Base-by-base conservation (phyloP, 2,888 invertebrate genomes). In the Drosophila flavopinicola region DNA sequence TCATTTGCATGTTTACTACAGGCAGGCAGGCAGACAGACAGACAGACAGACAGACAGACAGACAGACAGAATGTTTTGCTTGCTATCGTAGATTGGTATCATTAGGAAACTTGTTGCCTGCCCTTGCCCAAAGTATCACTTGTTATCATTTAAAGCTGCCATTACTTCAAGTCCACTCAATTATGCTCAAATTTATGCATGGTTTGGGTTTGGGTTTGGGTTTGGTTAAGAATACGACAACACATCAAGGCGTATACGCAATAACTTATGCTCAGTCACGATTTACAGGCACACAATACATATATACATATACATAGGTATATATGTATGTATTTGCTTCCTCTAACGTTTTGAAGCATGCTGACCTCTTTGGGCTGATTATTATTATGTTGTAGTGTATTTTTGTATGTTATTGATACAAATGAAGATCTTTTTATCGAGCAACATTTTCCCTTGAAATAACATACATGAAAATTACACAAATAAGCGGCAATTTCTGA, bases 211-310 rank as follows among this genome's bases (percentile, higher is more conserved):
- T 49, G 17, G 15, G 30, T 5, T 32, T 45, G 29, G 32, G 45
- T 37, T 49, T 58, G 35, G 37, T 10, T 42, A 13, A 57, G 56
- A 57, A 23, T 20, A n/a, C 32, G 41, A 51, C 38, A 56, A 29
- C 23, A 29, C 30, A 24, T 17, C 24, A 37, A 37, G 24, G 29
- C 38, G 38, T 24, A 25, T 63, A 13, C n/a, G 33, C 27, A 4
- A 59, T 49, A 76, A 69, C 65, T 61, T 77, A 76, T 77, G 69
- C 66, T 64, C 64, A 41, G 59, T 73, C 74, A 76, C 77, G 68
- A 63, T 27, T 63, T 53, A 52, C 17, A 59, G 37, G 30, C 45
- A 37, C 32, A 33, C 37, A 25, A 44, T 10, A 25, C 29, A 32
- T 11, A 15, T 15, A 30, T 4, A 30, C 0, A 27, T 7, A 23